Evolutionary conservation across 2,113 vertebrate genomes (phyloP).

Genomic region (Pseudorasbora parva): DNA sequence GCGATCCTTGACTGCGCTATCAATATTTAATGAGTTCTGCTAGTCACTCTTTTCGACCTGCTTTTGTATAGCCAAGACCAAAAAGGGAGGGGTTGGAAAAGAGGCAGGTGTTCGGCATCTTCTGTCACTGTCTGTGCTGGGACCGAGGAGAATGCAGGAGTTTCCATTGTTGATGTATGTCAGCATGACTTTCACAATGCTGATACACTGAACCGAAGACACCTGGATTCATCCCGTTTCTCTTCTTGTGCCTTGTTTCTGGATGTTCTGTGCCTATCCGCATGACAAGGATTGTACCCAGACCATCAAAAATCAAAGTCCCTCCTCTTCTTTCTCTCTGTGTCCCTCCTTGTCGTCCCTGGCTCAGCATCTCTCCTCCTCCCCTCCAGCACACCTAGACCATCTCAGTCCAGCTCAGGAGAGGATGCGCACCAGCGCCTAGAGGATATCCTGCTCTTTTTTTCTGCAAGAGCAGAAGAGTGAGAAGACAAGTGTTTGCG

Average conservation of each 20-base stretch:
- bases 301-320: conserved; percentile 45
- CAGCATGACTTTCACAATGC: neutral
- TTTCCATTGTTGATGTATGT: neutral
- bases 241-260: neutral
- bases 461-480: conserved; percentile 46
- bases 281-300: conserved; percentile 6
- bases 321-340: conserved; percentile 43
- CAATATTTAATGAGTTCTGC: conserved; percentile 69
- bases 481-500: conserved; percentile 52
- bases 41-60: conserved; percentile 41
- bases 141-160: neutral
- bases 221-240: neutral
- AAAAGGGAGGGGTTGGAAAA: conserved; percentile 16
- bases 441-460: conserved; percentile 58
- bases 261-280: neutral
- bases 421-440: conserved; percentile 68
- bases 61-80: conserved; percentile 20
- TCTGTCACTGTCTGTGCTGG: conserved; percentile 1
- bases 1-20: conserved; percentile 60
- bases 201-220: conserved; percentile 3
- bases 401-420: conserved; percentile 42
- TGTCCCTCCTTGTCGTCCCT: neutral
- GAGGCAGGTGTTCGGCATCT: conserved; percentile 3
- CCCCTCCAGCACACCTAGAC: conserved; percentile 41
- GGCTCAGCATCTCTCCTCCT: conserved; percentile 49